Evolutionary conservation across 2,113 vertebrate genomes (phyloP), one percentile per base, ranked within the genome.

Genomic region (Solenodon paradoxus): DNA sequence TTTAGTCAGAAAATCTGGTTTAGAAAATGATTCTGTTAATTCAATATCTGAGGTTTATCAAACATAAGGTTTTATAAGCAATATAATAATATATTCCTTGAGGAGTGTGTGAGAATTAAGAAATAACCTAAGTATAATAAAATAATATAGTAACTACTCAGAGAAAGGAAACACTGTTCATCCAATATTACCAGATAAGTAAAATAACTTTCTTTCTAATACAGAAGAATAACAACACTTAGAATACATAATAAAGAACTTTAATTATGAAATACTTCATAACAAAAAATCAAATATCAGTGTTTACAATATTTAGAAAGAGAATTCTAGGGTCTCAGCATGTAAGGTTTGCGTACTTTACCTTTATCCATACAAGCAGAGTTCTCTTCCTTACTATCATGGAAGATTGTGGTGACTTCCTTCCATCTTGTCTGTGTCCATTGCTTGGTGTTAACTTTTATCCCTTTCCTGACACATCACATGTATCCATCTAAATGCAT

Each of bases 251-350:
- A 49, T 72, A 63, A 57, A 69, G 53, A 69, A 45, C 2, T 59
- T 61, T 40, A 77, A 45, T 57, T 16, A 32, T 30, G 59, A 88
- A 79, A 69, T 68, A 22, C 26, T 63, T 59, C 35, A 55, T 28
- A 63, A 7, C 35, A 64, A 63, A 68, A 83, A 68, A 17, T 61
- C 35, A 81, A 68, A 71, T 49, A n/a, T 26, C n/a, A 49, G 17
- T 82, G 26, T 61, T 96, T 90, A 40, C n/a, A 12, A 2, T 59
- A 26, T 81, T 95, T 80, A 68, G 80, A 71, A 80, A 16, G 13
- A 74, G 38, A 94, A 59, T 87, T 74, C 12, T 28, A 64, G 22
- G 38, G 3, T 4, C 17, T 77, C 66, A 69, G 35, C 3, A 6
- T 22, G 13, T 45, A 28, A 69, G 75, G 20, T 32, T 16, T n/a